These are phyloP conservation scores for Chrysina gloriosa DNA, from an alignment of 2,888 invertebrate genomes.

Conservation along the genomic window DNA sequence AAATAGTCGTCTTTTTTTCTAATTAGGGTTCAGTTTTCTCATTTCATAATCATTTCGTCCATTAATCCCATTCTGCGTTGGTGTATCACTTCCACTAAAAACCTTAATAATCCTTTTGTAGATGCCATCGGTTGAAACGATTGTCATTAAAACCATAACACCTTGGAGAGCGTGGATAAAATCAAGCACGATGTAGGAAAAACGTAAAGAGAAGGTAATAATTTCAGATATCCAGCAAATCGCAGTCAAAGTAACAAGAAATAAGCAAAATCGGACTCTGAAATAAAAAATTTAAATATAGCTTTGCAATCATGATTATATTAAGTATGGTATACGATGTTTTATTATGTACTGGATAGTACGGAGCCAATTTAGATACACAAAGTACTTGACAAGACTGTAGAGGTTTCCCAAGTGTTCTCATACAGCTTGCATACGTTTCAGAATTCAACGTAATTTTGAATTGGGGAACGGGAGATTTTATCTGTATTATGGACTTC, in stretches of 20 bases:
- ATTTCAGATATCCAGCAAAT: constrained; percentile 63
- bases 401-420: too few species aligned
- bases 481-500: too few species aligned
- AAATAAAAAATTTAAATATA: too few species aligned
- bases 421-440: too few species aligned
- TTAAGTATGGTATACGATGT: too few species aligned
- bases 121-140: constrained; percentile 59
- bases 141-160: constrained; percentile 61
- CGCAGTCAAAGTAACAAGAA: constrained; percentile 63
- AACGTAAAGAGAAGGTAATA: constrained; percentile 56
- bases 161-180: constrained; percentile 61
- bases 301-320: too few species aligned
- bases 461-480: too few species aligned
- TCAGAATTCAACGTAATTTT: too few species aligned
- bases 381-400: too few species aligned
- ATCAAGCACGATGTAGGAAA: constrained; percentile 56
- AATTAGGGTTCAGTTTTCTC: constrained; percentile 4
- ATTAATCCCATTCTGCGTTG: neutral
- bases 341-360: too few species aligned
- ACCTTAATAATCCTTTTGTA: constrained; percentile 27
- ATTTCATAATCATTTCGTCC: neutral
- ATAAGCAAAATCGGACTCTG: constrained; percentile 61
- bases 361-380: too few species aligned
- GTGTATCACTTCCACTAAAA: neutral
- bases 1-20: neutral